A percentile compares a stretch with the other conserved stretches of the same genome.
Evolutionary conservation across 1,140 invertebrate genomes (phyloP).

Genomic region (Drosophila dunni): DNA sequence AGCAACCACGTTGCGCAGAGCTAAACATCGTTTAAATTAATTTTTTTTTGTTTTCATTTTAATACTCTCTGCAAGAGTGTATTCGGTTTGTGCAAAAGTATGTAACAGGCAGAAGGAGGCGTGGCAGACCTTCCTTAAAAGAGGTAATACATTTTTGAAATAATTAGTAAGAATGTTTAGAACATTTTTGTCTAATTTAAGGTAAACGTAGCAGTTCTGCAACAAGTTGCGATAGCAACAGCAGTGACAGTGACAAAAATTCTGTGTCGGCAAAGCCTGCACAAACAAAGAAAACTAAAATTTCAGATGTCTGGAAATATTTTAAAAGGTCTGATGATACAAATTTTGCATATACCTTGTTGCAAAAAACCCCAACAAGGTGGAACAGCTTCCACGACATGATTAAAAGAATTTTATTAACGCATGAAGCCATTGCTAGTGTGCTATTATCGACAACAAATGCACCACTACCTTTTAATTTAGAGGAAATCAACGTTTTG

Average conservation of each 20-base stretch:
- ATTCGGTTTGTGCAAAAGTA: too few species aligned
- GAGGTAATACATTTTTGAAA: not conserved
- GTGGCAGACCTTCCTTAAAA: not conserved
- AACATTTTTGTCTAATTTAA: not conserved
- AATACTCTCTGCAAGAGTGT: too few species aligned
- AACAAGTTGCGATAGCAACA: slow-evolving; percentile 11
- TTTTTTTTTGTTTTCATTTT: too few species aligned
- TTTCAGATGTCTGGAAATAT: slow-evolving; percentile 25
- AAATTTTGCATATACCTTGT: slow-evolving; percentile 22
- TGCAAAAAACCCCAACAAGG: slow-evolving; percentile 35
- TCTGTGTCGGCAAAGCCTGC: not conserved
- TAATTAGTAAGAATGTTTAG: not conserved
- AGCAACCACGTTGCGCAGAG: too few species aligned
- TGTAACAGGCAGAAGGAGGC: too few species aligned
- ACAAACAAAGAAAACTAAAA: slow-evolving; percentile 10
- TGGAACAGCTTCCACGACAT: slow-evolving; percentile 33
- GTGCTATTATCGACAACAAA: slow-evolving; percentile 26
- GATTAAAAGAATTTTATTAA: slow-evolving; percentile 29
- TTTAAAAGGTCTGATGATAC: slow-evolving; percentile 26
- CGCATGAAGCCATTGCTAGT: slow-evolving; percentile 23
- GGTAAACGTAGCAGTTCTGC: not conserved
- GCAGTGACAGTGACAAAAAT: slow-evolving; percentile 18
- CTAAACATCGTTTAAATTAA: too few species aligned
- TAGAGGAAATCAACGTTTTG: slow-evolving; percentile 22
- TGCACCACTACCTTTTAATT: slow-evolving; percentile 28